Percentiles rank a stretch among this genome's conserved stretches.
phyloP scores from a whole-genome alignment of 2,113 vertebrate genomes.

The Seriola aureovittata region DNA sequence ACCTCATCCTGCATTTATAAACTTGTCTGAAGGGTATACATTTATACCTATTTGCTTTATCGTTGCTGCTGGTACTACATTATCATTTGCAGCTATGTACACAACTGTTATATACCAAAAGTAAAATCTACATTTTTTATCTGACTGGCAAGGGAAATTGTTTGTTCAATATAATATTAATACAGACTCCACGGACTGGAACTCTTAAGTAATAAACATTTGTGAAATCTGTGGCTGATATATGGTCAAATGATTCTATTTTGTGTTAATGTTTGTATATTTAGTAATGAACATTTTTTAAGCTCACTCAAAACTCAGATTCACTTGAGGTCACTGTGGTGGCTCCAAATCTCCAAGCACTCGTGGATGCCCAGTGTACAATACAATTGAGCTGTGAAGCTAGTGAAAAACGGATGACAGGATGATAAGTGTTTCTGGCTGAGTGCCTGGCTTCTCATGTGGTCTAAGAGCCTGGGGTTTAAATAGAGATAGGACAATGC shows the following conservation, averaged over 20 bases:
- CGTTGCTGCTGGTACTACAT: neutral
- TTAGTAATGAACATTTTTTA: neutral
- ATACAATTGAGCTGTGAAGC: slow-evolving; percentile 66
- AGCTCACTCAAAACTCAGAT: slow-evolving; percentile 18
- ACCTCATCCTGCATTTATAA: neutral
- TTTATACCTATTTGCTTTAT: neutral
- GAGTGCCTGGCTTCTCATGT: slow-evolving; percentile 65
- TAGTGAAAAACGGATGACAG: slow-evolving; percentile 63
- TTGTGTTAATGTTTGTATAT: slow-evolving; percentile 10
- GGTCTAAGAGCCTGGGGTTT: slow-evolving; percentile 54
- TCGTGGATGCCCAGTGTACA: slow-evolving; percentile 38
- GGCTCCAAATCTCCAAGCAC: slow-evolving; percentile 41
- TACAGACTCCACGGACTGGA: neutral
- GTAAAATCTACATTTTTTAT: neutral
- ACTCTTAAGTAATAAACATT: too few relatives aligned
- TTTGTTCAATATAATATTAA: neutral
- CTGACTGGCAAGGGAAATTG: neutral
- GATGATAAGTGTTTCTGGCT: slow-evolving; percentile 74
- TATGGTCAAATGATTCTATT: neutral
- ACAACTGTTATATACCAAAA: neutral
- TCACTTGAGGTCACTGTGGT: slow-evolving; percentile 35
- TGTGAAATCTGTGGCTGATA: neutral
- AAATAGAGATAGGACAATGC: slow-evolving; percentile 48
- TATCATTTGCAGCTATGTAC: neutral
- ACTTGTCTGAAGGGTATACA: neutral